Base-by-base conservation (phyloP, 2,113 vertebrate genomes). In the Acrocephalus kingi region DNA sequence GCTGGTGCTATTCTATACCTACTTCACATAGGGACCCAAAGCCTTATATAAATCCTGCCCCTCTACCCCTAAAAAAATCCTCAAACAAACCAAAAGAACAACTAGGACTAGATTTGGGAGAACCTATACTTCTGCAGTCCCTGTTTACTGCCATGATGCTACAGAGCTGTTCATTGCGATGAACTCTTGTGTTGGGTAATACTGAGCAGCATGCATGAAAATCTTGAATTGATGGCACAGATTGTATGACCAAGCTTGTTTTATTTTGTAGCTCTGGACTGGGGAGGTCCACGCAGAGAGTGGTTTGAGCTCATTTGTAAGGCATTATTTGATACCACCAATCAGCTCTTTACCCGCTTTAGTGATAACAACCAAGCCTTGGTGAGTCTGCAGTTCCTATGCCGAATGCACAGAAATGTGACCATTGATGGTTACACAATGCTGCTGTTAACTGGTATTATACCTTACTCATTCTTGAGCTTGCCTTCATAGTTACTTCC, bases 301-400 rank as follows among this genome's bases (percentile, higher is more conserved):
- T 99, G 99, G 99, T 99, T 99, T 97, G 99, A 99, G 88, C 98
- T 99, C 37, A 98, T 99, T 93, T 99, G 99, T 96, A 99, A 99
- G 96, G 98, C 98, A 3, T 98, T 99, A 13, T 99, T 99, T 97
- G 99, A 99, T 96, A 99, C 99, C 84, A 98, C 98, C 96, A 99
- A 98, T 97, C 98, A 99, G 88, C 98, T 99, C 71, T 99, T 99
- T 91, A 99, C 98, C 18, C 99, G 99, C 75, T 99, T 99, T 96
- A 99, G 98, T 85, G 99, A 99, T 96, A 99, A 98, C 98, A 99
- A 99, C 98, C 99, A 99, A 97, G 99, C 99, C 61, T 97, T 99
- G 94, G 99, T 99, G 94, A 98, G 98, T 98, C 74, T 54, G 55
- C 79, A 92, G 56, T 78, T 92, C 27, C 25, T 55, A 1, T 61